Evolutionary conservation across 2,888 invertebrate species (phyloP), one percentile per base, ranked within the genome.

Genomic region (Andricus curvator): DNA sequence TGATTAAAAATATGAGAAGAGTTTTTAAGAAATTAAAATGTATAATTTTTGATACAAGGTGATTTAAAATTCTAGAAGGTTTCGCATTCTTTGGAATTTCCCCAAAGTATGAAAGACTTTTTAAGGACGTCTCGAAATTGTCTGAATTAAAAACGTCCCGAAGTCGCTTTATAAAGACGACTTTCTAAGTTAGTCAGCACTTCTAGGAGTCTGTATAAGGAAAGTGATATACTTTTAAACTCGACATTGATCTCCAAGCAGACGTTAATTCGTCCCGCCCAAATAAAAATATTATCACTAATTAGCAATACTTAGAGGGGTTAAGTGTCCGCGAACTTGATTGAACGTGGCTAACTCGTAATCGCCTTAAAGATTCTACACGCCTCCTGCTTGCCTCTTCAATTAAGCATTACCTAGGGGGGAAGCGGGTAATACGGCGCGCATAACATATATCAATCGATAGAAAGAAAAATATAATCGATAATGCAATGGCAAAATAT

Each of bases 201-300:
- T 70, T 51, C 51, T 56, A 15, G 29, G 20, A 70, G 6, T 70
- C 51, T 51, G 29, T 17, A 48, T 17, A 29, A 51, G 51, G 25
- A 70, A 70, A 70, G 29, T 70, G 22, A 22, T 68, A 48, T 37
- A 37, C n/a, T 44, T 44, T 67, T 67, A 25, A 70, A 29, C 17
- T 51, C 51, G 70, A 70, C 70, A 11, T 29, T 70, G 29, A 1
- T 70, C 70, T 70, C 29, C 51, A 29, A 51, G 51, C 17, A n/a
- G 33, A 70, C 70, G 25, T 62, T 62, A 25, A 62, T 62, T 62
- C 60, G 11, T 25, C 5, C 22, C 13, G 11, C 9, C 70, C 70
- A 48, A 70, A 70, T 70, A 70, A 70, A 70, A 70, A 51, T 70
- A 51, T 51, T 70, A 70, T 25, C 70, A 70, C 51, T 29, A 70